Base-by-base conservation (phyloP, 2,797 vertebrate species). In the Taeniopygia guttata region DNA sequence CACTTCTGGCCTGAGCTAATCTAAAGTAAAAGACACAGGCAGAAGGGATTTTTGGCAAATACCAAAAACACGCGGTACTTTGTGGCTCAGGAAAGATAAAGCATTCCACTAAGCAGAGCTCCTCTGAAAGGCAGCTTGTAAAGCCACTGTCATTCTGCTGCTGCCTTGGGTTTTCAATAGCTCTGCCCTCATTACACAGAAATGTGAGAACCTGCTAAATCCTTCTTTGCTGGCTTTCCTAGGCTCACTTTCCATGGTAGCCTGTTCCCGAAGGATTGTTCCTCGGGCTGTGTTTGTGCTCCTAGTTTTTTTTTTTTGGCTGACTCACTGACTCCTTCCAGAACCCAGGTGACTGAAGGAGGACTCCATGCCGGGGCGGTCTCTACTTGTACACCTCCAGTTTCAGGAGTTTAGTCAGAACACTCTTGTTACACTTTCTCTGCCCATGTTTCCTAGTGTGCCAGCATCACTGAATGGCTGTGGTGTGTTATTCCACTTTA, bases 41-140 rank as follows among this genome's bases (percentile, higher is more conserved):
- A 32, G 17, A 67, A 58, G 58, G 40, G 10, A 10, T 52, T 67
- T 87, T 51, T 58, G 66, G 36, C n/a, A 51, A 73, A 58, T 68
- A 38, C 7, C 42, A 3, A 36, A 55, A 62, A 13, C 48, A 8
- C 3, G n/a, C 0, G 0, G 11, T 75, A 13, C n/a, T 32, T 23
- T 22, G 30, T 66, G 43, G 10, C 80, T 91, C 63, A 30, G 40
- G 36, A 55, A 64, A 55, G 51, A n/a, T 27, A 43, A 90, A 73
- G 22, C 2, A 1, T 73, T 83, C 36, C 27, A 25, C 27, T 66
- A 82, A 80, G 51, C 49, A 12, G 17, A 43, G 63, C 17, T 80
- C 8, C 25, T 54, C 55, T 74, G 70, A 63, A 77, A 59, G n/a
- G 55, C 54, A 29, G n/a, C 62, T 64, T 48, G 88, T 63, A 82